A percentile compares a stretch with the other conserved stretches of the same genome.
phyloP scores from a whole-genome alignment of 2,113 vertebrate species.

The Myiagra hebetior region DNA sequence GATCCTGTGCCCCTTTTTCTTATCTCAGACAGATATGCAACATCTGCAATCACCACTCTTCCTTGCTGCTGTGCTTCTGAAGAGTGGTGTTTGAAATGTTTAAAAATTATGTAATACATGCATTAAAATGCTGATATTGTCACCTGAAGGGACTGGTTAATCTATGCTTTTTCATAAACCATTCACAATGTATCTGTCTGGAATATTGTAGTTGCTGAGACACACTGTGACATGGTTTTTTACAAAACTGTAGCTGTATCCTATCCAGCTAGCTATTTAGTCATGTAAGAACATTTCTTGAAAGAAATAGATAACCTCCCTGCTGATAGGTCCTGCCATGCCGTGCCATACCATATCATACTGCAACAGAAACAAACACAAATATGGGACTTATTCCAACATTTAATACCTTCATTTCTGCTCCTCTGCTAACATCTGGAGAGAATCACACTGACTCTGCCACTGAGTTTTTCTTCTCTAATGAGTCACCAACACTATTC shows the following conservation, averaged over 20 bases:
- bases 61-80: neutral
- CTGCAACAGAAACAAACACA: neutral
- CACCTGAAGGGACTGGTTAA: neutral
- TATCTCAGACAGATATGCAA: neutral
- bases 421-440: neutral
- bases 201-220: neutral
- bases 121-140: neutral
- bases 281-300: neutral
- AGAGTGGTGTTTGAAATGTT: neutral
- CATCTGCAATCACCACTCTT: neutral
- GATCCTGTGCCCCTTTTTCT: neutral
- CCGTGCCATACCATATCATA: too few relatives aligned
- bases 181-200: neutral
- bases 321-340: neutral
- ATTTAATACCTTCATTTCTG: neutral
- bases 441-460: neutral
- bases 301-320: neutral
- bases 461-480: neutral
- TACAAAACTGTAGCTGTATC: neutral
- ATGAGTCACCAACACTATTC: neutral
- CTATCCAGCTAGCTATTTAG: neutral
- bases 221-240: neutral
- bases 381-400: neutral
- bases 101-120: neutral
- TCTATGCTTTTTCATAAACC: neutral